Percentiles rank a stretch among this genome's conserved stretches.
Evolutionary conservation across 1,140 invertebrate species (phyloP).

Genomic region (Drosophila subpulchrella): DNA sequence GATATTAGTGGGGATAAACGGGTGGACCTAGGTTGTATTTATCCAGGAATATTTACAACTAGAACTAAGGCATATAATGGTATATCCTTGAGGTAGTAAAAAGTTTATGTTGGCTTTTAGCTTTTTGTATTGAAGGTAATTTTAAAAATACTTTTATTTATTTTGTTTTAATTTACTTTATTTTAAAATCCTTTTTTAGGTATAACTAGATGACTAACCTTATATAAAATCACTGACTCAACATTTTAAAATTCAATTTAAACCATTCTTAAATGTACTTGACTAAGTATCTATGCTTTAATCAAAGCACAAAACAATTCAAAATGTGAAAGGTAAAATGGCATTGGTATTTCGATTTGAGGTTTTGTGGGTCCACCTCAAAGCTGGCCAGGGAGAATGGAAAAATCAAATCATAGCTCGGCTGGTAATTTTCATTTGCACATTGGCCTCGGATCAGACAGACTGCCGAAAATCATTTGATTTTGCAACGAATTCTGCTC

Average conservation of each 20-base stretch:
- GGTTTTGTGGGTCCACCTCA: neutral
- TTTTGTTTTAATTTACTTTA: too few species aligned
- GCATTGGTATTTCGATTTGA: neutral
- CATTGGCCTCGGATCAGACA: conserved; percentile 9
- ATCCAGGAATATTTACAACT: neutral
- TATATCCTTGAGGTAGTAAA: too few species aligned
- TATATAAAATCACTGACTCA: too few species aligned
- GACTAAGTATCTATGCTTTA: too few species aligned
- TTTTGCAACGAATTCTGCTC: conserved; percentile 26
- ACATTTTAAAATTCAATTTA: too few species aligned
- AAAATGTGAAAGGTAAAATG: neutral
- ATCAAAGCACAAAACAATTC: too few species aligned
- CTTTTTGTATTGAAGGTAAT: neutral
- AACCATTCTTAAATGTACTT: too few species aligned
- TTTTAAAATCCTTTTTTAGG: too few species aligned
- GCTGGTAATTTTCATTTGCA: conserved; percentile 43
- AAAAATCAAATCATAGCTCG: conserved; percentile 16
- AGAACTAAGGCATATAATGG: neutral
- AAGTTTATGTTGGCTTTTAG: too few species aligned
- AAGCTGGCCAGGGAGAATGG: too few species aligned
- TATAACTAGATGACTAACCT: too few species aligned
- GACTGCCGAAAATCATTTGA: conserved; percentile 46
- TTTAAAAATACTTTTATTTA: too few species aligned
- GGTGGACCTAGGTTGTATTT: neutral
- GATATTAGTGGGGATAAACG: neutral